Evolutionary conservation across 2,797 vertebrate species (phyloP).

Genomic region (Coracias cyanogaster): DNA sequence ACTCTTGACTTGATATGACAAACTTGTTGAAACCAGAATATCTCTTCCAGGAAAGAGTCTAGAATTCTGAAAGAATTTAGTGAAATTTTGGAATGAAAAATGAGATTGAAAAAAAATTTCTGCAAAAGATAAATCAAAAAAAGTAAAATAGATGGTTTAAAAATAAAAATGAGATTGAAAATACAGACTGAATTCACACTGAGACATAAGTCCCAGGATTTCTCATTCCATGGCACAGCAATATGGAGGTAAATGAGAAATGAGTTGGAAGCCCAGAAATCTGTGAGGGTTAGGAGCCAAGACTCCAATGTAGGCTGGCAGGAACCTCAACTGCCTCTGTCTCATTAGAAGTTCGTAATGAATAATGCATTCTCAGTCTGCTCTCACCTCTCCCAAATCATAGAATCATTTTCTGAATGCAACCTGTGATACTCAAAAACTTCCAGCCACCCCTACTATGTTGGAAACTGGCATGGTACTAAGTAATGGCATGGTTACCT

Average conservation of each 20-base stretch:
- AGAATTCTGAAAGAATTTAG: neutral
- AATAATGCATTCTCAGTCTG: constrained; percentile 6
- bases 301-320: neutral
- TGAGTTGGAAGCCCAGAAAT: neutral
- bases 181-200: constrained; percentile 10
- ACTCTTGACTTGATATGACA: neutral
- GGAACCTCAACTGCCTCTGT: neutral
- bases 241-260: constrained; percentile 14
- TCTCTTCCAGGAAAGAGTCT: neutral
- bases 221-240: neutral
- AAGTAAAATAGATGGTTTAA: neutral
- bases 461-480: neutral
- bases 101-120: neutral
- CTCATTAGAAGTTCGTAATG: neutral
- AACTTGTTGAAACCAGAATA: neutral
- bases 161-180: constrained; percentile 23
- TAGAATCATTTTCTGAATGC: neutral
- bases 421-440: neutral
- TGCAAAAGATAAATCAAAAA: neutral
- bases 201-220: neutral
- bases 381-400: neutral
- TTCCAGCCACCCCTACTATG: neutral
- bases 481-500: neutral
- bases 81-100: neutral
- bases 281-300: constrained; percentile 28